These are phyloP conservation scores for Xyrauchen texanus DNA, from an alignment of 2,113 vertebrate species.

Conservation along the genomic window DNA sequence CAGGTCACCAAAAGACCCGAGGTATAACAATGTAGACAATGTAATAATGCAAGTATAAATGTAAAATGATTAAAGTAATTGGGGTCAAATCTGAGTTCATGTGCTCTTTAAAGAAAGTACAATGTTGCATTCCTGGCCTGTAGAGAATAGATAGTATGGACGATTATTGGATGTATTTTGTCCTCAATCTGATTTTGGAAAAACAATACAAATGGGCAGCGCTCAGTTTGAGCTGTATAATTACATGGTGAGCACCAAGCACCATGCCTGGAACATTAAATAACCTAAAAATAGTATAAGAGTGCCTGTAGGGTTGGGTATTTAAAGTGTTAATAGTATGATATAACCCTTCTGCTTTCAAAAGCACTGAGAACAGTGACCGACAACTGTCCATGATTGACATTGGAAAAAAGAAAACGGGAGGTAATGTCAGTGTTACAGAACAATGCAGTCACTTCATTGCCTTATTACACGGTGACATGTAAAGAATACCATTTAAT, in stretches of 20 bases:
- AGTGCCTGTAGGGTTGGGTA: neutral
- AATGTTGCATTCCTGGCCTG: neutral
- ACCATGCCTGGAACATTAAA: neutral
- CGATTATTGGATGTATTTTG: neutral
- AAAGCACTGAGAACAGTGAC: neutral
- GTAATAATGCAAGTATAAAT: too few species aligned
- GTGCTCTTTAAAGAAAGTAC: neutral
- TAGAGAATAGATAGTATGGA: neutral
- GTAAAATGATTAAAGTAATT: neutral
- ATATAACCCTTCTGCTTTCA: neutral
- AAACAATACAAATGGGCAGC: neutral
- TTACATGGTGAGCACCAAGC: neutral
- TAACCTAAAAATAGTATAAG: neutral
- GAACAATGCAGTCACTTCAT: conserved; percentile 36
- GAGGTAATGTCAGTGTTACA: neutral
- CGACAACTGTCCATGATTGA: conserved; percentile 17
- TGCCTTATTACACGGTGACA: conserved; percentile 53
- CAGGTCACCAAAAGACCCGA: too few species aligned
- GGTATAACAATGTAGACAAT: too few species aligned
- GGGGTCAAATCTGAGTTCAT: neutral
- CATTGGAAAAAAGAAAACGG: neutral
- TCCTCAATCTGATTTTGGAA: neutral
- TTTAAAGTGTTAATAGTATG: neutral
- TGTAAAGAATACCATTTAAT: conserved; percentile 43
- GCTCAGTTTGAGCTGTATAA: neutral